Evolutionary conservation across 2,113 vertebrate genomes (phyloP).

Genomic region (Danio rerio): DNA sequence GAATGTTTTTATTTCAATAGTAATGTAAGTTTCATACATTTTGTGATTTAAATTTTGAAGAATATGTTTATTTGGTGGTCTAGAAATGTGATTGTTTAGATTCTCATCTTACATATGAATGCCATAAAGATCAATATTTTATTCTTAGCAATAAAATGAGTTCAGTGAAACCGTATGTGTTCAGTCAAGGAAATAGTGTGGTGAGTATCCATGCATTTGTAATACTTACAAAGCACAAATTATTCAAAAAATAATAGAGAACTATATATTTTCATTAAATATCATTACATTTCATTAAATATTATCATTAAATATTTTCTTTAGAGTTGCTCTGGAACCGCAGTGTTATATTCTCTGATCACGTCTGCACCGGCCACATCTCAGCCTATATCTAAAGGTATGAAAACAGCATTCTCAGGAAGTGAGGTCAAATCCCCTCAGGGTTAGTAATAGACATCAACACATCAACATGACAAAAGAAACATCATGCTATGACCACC

Average conservation of each 20-base stretch:
- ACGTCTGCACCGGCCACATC: constrained; percentile 13
- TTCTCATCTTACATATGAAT: neutral
- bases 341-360: neutral
- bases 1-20: too few species aligned
- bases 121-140: neutral
- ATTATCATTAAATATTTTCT: neutral
- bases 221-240: neutral
- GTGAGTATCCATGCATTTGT: neutral
- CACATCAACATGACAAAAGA: too few species aligned
- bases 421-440: neutral
- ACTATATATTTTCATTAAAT: too few species aligned
- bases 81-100: neutral
- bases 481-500: neutral
- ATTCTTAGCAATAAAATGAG: constrained; percentile 2
- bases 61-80: neutral
- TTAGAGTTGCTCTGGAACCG: constrained; percentile 3
- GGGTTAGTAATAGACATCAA: neutral
- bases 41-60: too few species aligned
- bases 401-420: neutral
- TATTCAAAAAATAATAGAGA: too few species aligned
- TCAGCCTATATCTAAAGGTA: constrained; percentile 1
- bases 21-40: too few species aligned
- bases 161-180: neutral
- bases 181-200: neutral
- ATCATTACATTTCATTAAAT: too few species aligned